phyloP scores from a whole-genome alignment of 2,797 vertebrate species.

The Lithobates sylvaticus region DNA sequence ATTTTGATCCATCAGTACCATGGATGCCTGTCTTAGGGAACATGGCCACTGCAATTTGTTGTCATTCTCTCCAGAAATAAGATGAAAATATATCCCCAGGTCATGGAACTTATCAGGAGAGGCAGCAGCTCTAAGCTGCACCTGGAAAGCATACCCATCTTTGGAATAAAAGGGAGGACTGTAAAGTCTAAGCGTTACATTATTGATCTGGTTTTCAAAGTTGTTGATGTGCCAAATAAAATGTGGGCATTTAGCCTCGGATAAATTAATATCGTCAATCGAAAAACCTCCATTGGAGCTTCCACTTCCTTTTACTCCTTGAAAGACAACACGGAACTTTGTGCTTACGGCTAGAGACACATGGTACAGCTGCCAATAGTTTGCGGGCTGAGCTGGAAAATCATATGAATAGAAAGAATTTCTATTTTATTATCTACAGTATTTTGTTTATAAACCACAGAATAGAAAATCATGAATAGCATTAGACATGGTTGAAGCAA shows the following conservation, averaged over 20 bases:
- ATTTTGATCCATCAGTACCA: slow-evolving; percentile 91
- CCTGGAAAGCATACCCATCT: slow-evolving; percentile 90
- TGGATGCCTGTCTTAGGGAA: slow-evolving; percentile 80
- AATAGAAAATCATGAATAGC: too few relatives aligned
- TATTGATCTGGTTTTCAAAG: slow-evolving; percentile 77
- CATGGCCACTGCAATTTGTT: slow-evolving; percentile 85
- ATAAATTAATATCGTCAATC: slow-evolving; percentile 91
- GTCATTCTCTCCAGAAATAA: slow-evolving; percentile 84
- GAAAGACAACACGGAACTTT: slow-evolving; percentile 88
- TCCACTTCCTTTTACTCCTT: slow-evolving; percentile 74
- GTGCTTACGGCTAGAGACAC: slow-evolving; percentile 76
- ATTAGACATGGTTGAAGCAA: too few relatives aligned
- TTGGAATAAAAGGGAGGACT: slow-evolving; percentile 86
- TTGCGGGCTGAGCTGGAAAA: slow-evolving; percentile 73
- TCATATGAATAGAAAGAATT: slow-evolving; percentile 3
- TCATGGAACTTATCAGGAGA: slow-evolving; percentile 60
- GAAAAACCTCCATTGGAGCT: slow-evolving; percentile 82
- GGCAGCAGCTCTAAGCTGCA: slow-evolving; percentile 76
- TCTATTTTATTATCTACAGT: too few relatives aligned
- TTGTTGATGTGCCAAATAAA: slow-evolving; percentile 88
- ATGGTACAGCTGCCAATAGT: slow-evolving; percentile 87
- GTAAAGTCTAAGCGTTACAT: slow-evolving; percentile 71
- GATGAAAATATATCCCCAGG: slow-evolving; percentile 79
- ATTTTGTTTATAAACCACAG: too few relatives aligned
- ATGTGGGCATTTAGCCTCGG: slow-evolving; percentile 89